Evolutionary conservation across 2,113 vertebrate species (phyloP).

Genomic region (Struthio camelus): DNA sequence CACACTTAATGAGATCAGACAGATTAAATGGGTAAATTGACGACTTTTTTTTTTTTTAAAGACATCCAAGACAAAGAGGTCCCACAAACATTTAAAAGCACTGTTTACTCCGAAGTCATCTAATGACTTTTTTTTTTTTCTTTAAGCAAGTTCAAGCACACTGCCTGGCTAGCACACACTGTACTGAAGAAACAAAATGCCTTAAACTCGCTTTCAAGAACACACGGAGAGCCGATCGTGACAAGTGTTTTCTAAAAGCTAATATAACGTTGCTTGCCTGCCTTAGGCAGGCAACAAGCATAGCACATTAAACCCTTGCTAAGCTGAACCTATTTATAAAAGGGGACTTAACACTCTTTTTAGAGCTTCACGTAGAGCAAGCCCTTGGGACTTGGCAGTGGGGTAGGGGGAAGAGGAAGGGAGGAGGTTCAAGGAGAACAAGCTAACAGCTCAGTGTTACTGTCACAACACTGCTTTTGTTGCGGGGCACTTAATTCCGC

Average conservation of each 20-base stretch:
- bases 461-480: not conserved
- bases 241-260: not conserved
- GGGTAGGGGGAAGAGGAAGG: not conserved
- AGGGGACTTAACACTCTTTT: not conserved
- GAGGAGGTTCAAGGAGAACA: not conserved
- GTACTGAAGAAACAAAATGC: not conserved
- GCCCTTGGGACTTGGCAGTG: not conserved
- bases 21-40: not conserved
- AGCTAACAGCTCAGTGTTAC: not conserved
- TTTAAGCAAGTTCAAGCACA: not conserved
- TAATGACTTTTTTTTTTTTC: not conserved
- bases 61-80: not conserved
- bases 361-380: not conserved
- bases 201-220: not conserved
- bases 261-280: not conserved
- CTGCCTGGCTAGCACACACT: not conserved
- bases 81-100: not conserved
- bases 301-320: not conserved
- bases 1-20: conserved; percentile 14
- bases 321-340: conserved; percentile 27
- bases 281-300: not conserved
- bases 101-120: not conserved
- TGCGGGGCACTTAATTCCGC: not conserved
- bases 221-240: fast-evolving
- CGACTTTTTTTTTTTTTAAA: not conserved